Evolutionary conservation across 2,113 vertebrate genomes (phyloP).

Genomic region (Tupaia chinensis): DNA sequence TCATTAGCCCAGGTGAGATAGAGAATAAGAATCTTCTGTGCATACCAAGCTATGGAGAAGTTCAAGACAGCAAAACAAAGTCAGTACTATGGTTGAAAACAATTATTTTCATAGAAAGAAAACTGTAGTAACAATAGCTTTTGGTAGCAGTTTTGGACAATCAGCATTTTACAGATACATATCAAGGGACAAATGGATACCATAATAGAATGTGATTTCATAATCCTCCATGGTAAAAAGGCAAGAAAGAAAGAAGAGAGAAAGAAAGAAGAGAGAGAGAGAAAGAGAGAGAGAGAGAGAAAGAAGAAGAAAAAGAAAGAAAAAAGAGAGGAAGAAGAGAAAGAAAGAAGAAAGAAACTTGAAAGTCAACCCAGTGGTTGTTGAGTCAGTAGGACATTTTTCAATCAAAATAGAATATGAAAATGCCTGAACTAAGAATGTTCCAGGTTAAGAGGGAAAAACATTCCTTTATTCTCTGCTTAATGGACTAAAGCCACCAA

Average conservation of each 20-base stretch:
- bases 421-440: background rate
- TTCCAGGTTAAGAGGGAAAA: background rate
- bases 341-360: background rate
- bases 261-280: too few species aligned
- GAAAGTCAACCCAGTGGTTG: background rate
- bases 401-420: constrained; percentile 2
- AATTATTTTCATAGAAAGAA: background rate
- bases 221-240: background rate
- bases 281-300: too few species aligned
- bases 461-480: background rate
- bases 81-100: background rate
- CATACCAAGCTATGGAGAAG: background rate
- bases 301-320: too few species aligned
- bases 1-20: background rate
- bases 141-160: background rate
- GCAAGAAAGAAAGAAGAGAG: too few species aligned
- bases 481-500: background rate
- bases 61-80: background rate
- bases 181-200: background rate
- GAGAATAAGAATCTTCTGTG: background rate
- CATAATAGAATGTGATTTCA: background rate
- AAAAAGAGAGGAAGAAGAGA: too few species aligned
- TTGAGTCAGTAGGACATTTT: background rate
- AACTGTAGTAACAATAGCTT: background rate
- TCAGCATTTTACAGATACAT: background rate